Percentiles rank a stretch among this genome's conserved stretches.
Conservation (phyloP, 2,888 invertebrate species). For the Amphipyra tragopoginis region DNA sequence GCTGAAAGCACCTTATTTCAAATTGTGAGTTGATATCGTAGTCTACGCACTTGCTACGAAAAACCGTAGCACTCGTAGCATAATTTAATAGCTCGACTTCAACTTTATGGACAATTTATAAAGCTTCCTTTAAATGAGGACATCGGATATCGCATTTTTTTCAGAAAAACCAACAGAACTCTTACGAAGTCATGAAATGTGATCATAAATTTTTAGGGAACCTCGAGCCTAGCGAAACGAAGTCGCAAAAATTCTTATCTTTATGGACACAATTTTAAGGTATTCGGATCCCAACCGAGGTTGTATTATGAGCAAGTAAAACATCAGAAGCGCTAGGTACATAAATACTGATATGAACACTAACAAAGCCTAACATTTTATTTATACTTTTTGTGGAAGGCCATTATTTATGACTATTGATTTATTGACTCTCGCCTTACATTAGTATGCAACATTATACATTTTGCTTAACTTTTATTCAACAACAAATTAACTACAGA, state of each 20-base stretch:
- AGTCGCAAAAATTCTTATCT: constrained; percentile 80
- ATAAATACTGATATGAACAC: constrained; percentile 53
- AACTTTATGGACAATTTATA: constrained; percentile 54
- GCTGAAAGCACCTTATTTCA: constrained; percentile 5
- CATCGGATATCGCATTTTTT: constrained; percentile 66
- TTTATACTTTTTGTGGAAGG: constrained; percentile 38
- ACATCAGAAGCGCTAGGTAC: constrained; percentile 54
- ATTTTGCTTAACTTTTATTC: not conserved
- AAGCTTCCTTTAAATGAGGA: constrained; percentile 61
- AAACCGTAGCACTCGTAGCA: constrained; percentile 43
- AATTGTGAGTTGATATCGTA: constrained; percentile 22
- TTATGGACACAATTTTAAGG: constrained; percentile 78
- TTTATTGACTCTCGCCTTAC: constrained; percentile 7
- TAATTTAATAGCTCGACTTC: constrained; percentile 35
- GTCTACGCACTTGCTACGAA: constrained; percentile 46
- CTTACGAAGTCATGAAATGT: constrained; percentile 75
- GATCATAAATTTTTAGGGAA: constrained; percentile 78
- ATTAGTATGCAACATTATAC: not conserved
- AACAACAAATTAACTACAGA: constrained; percentile 9
- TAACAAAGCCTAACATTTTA: constrained; percentile 46
- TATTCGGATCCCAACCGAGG: constrained; percentile 68
- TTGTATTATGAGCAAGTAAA: constrained; percentile 64
- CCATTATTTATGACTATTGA: constrained; percentile 42
- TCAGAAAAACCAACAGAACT: constrained; percentile 67
- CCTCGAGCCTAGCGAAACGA: constrained; percentile 70